Percentiles rank a stretch among this genome's conserved stretches.
Conservation (phyloP, 2,888 invertebrate species). For the Zelleria hepariella region DNA sequence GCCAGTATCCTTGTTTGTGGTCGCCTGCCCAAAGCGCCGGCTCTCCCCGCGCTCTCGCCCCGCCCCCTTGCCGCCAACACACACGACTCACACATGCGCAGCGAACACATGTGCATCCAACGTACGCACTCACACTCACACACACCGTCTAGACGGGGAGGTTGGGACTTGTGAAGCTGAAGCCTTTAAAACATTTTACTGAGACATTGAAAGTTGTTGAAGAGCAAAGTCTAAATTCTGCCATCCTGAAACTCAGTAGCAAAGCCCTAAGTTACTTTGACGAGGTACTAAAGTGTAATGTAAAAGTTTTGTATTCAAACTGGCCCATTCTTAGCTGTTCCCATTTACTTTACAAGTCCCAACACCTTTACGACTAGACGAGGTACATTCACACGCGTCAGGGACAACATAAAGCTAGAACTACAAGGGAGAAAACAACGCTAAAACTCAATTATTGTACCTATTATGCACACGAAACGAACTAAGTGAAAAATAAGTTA, state of each 20-base stretch:
- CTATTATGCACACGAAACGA: background rate
- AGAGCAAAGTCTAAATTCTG: no score
- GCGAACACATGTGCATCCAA: no score
- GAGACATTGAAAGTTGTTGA: no score
- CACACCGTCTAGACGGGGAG: slow-evolving; percentile 1
- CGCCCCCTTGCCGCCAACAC: slow-evolving; percentile 21
- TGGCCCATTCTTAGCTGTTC: background rate
- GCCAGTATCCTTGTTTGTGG: slow-evolving; percentile 16
- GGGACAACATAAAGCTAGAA: slow-evolving; percentile 10
- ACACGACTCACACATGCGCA: no score
- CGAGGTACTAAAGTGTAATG: background rate
- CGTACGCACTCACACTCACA: slow-evolving; percentile 12
- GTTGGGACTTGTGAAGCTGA: background rate
- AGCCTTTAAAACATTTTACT: background rate
- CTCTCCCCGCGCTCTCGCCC: slow-evolving; percentile 10
- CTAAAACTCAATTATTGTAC: background rate
- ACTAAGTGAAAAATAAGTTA: slow-evolving; percentile 6
- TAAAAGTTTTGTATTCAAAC: background rate
- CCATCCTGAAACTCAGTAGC: background rate
- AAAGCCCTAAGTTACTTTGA: slow-evolving; percentile 16
- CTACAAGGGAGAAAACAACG: slow-evolving; percentile 1
- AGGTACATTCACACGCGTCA: slow-evolving; percentile 20
- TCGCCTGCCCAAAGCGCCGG: slow-evolving; percentile 37
- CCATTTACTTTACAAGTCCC: slow-evolving; percentile 12
- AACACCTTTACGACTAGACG: slow-evolving; percentile 14